A percentile compares a stretch with the other conserved stretches of the same genome.
These are phyloP conservation scores for Halictus quadricinctus DNA, from an alignment of 2,888 invertebrate genomes.

Conservation along the genomic window DNA sequence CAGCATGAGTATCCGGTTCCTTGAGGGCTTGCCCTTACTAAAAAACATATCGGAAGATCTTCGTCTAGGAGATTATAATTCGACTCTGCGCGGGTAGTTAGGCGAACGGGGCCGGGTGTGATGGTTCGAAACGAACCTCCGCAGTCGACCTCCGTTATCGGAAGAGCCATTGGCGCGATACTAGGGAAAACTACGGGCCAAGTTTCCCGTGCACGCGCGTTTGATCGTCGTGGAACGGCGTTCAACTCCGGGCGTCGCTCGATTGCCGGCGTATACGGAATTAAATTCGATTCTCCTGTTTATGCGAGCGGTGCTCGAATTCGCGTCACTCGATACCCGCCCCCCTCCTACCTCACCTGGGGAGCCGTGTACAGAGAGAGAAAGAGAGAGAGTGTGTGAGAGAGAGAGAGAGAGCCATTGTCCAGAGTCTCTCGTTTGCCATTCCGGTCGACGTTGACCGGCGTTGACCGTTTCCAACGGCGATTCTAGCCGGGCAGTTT, in stretches of 20 bases:
- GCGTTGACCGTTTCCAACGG: neutral
- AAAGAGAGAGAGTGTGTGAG: neutral
- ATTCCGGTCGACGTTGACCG: conserved; percentile 4
- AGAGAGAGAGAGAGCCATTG: neutral
- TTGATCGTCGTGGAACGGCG: neutral
- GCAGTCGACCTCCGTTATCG: conserved; percentile 3
- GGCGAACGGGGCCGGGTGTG: neutral
- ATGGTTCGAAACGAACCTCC: neutral
- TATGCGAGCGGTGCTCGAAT: neutral
- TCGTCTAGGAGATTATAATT: neutral
- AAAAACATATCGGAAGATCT: neutral
- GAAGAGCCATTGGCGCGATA: conserved; percentile 18
- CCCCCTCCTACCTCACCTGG: neutral
- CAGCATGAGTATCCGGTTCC: no score
- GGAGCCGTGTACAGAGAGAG: neutral
- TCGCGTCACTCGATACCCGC: neutral
- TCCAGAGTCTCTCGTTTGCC: neutral
- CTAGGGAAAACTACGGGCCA: neutral
- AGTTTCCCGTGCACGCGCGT: neutral
- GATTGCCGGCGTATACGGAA: conserved; percentile 2
- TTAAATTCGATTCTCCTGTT: conserved; percentile 21
- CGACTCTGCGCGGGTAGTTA: neutral
- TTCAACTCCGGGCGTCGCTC: neutral
- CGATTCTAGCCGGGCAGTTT: conserved; percentile 10
- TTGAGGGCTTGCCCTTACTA: no score